Base-by-base conservation (phyloP, 2,797 vertebrate genomes). In the Chromobotia macracanthus region DNA sequence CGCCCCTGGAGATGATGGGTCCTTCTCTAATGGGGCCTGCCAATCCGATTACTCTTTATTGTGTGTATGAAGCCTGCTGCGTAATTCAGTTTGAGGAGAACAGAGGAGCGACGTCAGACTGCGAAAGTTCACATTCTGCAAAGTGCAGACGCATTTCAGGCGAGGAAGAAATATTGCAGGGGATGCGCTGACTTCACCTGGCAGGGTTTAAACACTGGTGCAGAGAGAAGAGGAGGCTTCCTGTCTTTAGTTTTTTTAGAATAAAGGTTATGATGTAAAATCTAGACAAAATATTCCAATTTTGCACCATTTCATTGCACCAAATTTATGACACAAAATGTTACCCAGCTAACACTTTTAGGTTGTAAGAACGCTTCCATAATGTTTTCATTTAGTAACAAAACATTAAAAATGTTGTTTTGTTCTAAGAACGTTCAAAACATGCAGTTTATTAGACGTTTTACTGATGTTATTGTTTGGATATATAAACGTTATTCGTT, bases 61-160 rank as follows among this genome's bases (percentile, higher is more conserved):
- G 92, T 92, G 87, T 90, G 91, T 90, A 89, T 90, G 86, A 90
- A 88, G 88, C 89, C 90, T 85, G 82, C 88, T 83, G 86, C 84
- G 87, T 94, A 93, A 94, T 93, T 91, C 89, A 91, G 92, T 93
- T 93, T 93, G 90, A 91, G 81, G 89, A 92, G 88, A 91, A 89
- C 87, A 90, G 90, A 90, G 85, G 85, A 84, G 83, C 84, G 83
- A 85, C 79, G 88, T 92, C 90, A 90, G 89, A 87, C 86, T 87
- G 86, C 75, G 86, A 92, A 92, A 93, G 91, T 93, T 93, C 91
- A 91, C 87, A 89, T 88, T 91, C 82, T 83, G 89, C 90, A 88
- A 90, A 91, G 87, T 91, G 81, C 72, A 87, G 88, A 88, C 87
- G 87, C 85, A 88, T 91, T 87, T 85, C 85, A 76, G 80, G 82